Evolutionary conservation across 2,113 vertebrate species (phyloP).

Genomic region (Sceloporus tristichus): DNA sequence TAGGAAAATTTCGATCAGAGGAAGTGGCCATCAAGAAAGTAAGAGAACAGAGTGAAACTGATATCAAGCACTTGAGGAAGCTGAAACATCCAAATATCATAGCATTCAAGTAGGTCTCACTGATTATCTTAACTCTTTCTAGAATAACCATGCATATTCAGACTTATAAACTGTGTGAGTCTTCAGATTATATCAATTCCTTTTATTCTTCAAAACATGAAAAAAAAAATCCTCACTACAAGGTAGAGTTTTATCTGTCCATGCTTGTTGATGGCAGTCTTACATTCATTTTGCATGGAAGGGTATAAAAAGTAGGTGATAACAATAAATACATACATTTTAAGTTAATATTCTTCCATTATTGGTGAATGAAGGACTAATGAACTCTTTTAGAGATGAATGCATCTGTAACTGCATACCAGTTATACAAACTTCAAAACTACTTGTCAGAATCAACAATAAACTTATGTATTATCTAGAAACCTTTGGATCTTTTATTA

Average conservation of each 20-base stretch:
- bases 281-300: neutral
- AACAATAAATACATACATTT: conserved; percentile 6
- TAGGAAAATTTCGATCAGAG: conserved; percentile 94
- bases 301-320: neutral
- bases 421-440: neutral
- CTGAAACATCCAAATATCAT: conserved; percentile 99
- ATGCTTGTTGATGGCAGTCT: neutral
- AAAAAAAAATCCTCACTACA: neutral
- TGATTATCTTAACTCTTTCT: neutral
- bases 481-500: neutral
- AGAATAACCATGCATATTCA: neutral
- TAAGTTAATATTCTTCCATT: neutral
- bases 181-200: neutral
- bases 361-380: neutral
- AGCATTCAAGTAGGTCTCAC: conserved; percentile 91
- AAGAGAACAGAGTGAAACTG: conserved; percentile 97
- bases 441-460: neutral
- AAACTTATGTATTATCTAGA: neutral
- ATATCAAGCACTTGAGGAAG: conserved; percentile 97
- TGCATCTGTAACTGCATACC: neutral
- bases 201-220: neutral
- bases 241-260: neutral
- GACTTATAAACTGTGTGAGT: accelerated
- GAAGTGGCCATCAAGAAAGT: conserved; percentile 99
- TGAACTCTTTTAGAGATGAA: neutral